These are phyloP conservation scores for Perca schrenkii DNA, from an alignment of 2,113 vertebrate species.

Conservation along the genomic window DNA sequence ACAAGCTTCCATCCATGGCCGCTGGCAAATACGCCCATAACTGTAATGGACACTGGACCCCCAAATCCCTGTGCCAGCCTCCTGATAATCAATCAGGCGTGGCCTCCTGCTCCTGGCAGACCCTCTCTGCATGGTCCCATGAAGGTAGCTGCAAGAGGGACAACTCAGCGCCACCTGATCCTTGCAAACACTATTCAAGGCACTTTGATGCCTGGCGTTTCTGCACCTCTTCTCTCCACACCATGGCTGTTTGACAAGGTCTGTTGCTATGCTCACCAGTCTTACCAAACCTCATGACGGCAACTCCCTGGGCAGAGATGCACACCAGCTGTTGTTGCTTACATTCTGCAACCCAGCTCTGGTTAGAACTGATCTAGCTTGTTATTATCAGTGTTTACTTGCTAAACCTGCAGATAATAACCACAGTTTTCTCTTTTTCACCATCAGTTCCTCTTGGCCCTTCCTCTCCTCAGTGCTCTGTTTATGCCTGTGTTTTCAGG, in stretches of 20 bases:
- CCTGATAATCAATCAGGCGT: slow-evolving; percentile 71
- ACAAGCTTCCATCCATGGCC: slow-evolving; percentile 43
- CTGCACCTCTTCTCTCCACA: slow-evolving; percentile 79
- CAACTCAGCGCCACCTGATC: slow-evolving; percentile 63
- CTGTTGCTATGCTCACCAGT: slow-evolving; percentile 72
- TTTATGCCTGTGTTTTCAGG: slow-evolving; percentile 67
- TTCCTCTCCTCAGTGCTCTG: slow-evolving; percentile 37
- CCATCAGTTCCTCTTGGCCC: slow-evolving; percentile 35
- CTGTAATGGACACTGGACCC: slow-evolving; percentile 54
- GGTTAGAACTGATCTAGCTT: slow-evolving; percentile 1
- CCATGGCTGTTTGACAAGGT: slow-evolving; percentile 75
- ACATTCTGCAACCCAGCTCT: slow-evolving; percentile 18
- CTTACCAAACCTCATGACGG: slow-evolving; percentile 7
- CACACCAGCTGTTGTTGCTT: slow-evolving; percentile 58
- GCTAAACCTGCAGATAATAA: slow-evolving; percentile 15
- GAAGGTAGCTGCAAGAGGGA: slow-evolving; percentile 70
- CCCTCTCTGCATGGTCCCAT: slow-evolving; percentile 72
- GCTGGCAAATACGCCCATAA: slow-evolving; percentile 59
- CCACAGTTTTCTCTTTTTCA: slow-evolving; percentile 35
- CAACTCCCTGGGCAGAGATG: slow-evolving; percentile 46
- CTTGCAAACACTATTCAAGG: slow-evolving; percentile 23
- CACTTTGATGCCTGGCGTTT: slow-evolving; percentile 82
- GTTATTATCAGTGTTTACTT: not conserved
- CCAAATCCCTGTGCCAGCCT: slow-evolving; percentile 63
- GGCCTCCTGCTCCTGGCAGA: slow-evolving; percentile 20